A percentile compares a stretch with the other conserved stretches of the same genome.
phyloP scores from a whole-genome alignment of 2,797 vertebrate genomes.

The Malurus leucopterus region DNA sequence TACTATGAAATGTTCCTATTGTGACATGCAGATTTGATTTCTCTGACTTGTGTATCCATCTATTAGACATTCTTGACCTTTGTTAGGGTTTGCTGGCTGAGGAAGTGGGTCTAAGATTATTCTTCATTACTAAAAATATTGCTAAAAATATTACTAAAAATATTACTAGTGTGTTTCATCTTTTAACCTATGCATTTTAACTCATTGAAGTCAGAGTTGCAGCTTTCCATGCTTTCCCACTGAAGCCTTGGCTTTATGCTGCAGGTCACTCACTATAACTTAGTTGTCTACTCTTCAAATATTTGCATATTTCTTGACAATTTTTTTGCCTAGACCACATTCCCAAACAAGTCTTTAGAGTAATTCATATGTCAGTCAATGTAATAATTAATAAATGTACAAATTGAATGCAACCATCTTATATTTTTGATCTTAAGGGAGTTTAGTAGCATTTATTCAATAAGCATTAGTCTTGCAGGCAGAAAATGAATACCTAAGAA shows the following conservation, averaged over 20 bases:
- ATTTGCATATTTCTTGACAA: background rate
- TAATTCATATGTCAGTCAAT: background rate
- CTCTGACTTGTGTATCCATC: background rate
- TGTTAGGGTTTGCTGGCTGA: background rate
- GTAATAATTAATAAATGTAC: background rate
- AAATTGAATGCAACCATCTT: background rate
- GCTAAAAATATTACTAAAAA: background rate
- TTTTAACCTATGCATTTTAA: background rate
- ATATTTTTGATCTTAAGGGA: background rate
- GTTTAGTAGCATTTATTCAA: background rate
- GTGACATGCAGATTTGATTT: background rate
- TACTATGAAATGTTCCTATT: background rate
- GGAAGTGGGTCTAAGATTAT: background rate
- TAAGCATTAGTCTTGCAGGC: background rate
- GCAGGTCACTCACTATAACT: background rate
- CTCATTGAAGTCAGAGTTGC: background rate
- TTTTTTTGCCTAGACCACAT: background rate
- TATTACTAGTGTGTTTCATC: background rate
- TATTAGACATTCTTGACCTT: background rate
- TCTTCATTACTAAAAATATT: background rate
- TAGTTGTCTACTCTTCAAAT: background rate
- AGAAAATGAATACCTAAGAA: background rate
- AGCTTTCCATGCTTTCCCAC: background rate
- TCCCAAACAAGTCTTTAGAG: background rate
- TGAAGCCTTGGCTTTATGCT: background rate